A percentile compares a stretch with the other conserved stretches of the same genome.
Evolutionary conservation across 2,113 vertebrate genomes (phyloP).

Genomic region (Percopsis transmontana): DNA sequence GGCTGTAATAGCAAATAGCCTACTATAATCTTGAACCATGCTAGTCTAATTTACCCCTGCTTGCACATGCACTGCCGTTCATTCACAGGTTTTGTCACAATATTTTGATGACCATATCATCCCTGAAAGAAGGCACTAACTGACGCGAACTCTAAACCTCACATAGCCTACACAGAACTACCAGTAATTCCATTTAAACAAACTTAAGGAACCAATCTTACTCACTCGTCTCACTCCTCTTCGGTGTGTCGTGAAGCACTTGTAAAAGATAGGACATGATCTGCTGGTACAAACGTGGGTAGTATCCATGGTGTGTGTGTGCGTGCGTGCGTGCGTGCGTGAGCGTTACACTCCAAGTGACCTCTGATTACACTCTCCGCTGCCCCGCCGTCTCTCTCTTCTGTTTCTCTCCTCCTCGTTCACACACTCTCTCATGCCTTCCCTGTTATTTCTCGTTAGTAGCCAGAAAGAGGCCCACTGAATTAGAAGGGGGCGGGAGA

Average conservation of each 20-base stretch:
- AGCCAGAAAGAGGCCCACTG: neutral
- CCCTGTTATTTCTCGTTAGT: neutral
- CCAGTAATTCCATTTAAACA: too few species aligned
- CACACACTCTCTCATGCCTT: conserved; percentile 11
- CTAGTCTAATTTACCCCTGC: too few species aligned
- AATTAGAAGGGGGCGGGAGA: neutral
- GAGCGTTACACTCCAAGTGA: conserved; percentile 38
- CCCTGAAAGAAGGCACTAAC: too few species aligned
- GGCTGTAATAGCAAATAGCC: too few species aligned
- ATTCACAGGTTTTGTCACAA: too few species aligned
- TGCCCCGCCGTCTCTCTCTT: conserved; percentile 35
- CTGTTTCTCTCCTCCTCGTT: neutral
- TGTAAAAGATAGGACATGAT: conserved; percentile 50
- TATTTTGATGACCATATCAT: too few species aligned
- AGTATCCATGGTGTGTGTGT: conserved; percentile 42
- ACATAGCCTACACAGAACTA: too few species aligned
- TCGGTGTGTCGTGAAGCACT: conserved; percentile 47
- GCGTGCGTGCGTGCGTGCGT: conserved; percentile 21
- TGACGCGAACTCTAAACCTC: too few species aligned
- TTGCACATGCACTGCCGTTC: too few species aligned
- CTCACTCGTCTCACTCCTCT: conserved; percentile 33
- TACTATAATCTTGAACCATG: too few species aligned
- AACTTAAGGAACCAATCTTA: neutral
- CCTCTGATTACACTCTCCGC: conserved; percentile 42
- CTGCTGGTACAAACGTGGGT: conserved; percentile 39